Evolutionary conservation across 2,888 invertebrate genomes (phyloP).

Genomic region (Pomacea canaliculata): DNA sequence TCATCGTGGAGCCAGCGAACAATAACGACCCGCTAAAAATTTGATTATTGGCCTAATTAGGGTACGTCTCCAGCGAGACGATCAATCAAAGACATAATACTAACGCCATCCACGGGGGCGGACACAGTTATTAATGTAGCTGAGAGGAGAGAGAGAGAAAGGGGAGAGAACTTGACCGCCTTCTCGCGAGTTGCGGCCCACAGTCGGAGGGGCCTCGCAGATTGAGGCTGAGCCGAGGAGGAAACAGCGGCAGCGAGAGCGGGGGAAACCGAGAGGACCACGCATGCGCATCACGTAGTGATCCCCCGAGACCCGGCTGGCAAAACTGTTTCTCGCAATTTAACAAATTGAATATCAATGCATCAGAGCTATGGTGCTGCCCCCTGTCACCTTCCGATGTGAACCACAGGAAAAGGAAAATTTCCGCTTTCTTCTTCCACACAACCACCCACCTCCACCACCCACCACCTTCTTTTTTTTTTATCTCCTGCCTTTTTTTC

Average conservation of each 20-base stretch:
- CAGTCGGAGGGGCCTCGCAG: background rate
- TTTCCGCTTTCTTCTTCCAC: too few species aligned
- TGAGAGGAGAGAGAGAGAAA: background rate
- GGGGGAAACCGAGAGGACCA: background rate
- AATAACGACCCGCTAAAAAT: slow-evolving; percentile 50
- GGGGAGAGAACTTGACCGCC: background rate
- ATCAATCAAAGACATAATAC: slow-evolving; percentile 52
- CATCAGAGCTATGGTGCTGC: slow-evolving; percentile 4
- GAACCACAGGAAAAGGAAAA: too few species aligned
- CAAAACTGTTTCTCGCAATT: slow-evolving; percentile 27
- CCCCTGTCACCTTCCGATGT: slow-evolving; percentile 1
- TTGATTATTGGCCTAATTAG: slow-evolving; percentile 54
- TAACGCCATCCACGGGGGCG: slow-evolving; percentile 43
- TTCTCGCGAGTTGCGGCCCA: background rate
- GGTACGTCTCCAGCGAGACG: slow-evolving; percentile 43
- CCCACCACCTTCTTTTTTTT: too few species aligned
- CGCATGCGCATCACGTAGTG: slow-evolving; percentile 21
- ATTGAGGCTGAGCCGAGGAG: background rate
- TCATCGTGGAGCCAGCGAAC: slow-evolving; percentile 39
- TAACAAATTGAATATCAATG: slow-evolving; percentile 28
- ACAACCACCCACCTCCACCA: too few species aligned
- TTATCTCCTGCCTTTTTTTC: too few species aligned
- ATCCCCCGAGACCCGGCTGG: slow-evolving; percentile 15
- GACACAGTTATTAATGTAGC: slow-evolving; percentile 46
- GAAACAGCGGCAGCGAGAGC: background rate